Conservation (phyloP, 30 jellyfish, hydroid and myxozoan genomes). For the Cassiopea xamachana region DNA sequence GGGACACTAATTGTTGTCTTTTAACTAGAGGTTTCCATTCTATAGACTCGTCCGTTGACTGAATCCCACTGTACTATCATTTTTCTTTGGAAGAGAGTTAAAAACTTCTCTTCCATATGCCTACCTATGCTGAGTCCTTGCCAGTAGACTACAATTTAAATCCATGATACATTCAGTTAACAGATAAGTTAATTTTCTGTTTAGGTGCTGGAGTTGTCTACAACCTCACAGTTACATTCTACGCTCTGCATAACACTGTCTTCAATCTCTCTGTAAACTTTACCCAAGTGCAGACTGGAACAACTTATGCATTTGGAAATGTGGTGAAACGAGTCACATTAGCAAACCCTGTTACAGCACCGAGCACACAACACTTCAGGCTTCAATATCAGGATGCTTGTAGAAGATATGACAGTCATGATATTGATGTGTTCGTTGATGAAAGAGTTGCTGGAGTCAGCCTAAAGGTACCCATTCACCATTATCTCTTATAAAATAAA, state of each 20-base stretch:
- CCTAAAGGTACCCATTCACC: neutral
- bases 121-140: neutral
- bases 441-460: slow-evolving; percentile 40
- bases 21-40: too few species aligned
- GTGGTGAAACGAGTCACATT: neutral
- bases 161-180: neutral
- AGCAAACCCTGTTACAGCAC: slow-evolving; percentile 24
- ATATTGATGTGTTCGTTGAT: slow-evolving; percentile 6
- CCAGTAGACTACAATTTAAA: neutral
- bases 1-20: too few species aligned
- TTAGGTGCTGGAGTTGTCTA: slow-evolving; percentile 22
- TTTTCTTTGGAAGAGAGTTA: neutral
- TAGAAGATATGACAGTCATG: neutral
- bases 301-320: slow-evolving; percentile 5
- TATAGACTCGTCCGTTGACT: too few species aligned
- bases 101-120: too few species aligned
- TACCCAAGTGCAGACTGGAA: neutral
- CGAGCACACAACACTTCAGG: slow-evolving; percentile 16
- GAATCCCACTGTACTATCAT: neutral
- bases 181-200: neutral
- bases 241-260: slow-evolving; percentile 20
- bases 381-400: slow-evolving; percentile 35
- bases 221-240: slow-evolving; percentile 20
- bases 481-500: too few species aligned
- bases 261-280: neutral